Evolutionary conservation across 2,888 invertebrate genomes (phyloP).

Genomic region (Augochlorella aurata): DNA sequence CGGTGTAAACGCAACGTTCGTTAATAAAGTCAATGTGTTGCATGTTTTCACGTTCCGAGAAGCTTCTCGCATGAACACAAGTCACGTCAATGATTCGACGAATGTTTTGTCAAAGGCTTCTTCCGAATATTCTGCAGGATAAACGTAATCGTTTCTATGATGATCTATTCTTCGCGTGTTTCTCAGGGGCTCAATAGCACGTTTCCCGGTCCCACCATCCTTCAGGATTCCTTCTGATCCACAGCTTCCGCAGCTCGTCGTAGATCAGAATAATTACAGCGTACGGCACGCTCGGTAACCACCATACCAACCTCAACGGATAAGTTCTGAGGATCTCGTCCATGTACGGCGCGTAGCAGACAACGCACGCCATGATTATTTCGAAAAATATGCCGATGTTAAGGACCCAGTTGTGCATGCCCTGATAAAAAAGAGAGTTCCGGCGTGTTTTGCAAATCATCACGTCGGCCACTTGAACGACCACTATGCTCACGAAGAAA

Average conservation of each 20-base stretch:
- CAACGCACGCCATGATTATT: slow-evolving; percentile 81
- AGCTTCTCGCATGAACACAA: background rate
- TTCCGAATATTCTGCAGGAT: background rate
- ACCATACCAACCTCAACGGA: slow-evolving; percentile 87
- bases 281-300: slow-evolving; percentile 89
- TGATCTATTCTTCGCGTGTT: background rate
- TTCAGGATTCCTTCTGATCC: slow-evolving; percentile 87
- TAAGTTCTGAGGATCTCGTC: slow-evolving; percentile 85
- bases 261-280: slow-evolving; percentile 88
- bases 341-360: slow-evolving; percentile 83
- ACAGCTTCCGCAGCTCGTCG: slow-evolving; percentile 88
- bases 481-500: slow-evolving; percentile 90
- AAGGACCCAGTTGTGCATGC: slow-evolving; percentile 88
- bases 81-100: background rate
- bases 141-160: background rate
- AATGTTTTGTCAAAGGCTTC: too few relatives aligned
- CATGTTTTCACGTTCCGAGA: background rate
- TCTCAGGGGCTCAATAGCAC: slow-evolving; percentile 85
- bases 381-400: slow-evolving; percentile 86
- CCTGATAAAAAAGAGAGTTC: slow-evolving; percentile 88
- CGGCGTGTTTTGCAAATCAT: slow-evolving; percentile 91
- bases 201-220: slow-evolving; percentile 90
- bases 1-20: background rate
- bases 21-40: background rate
- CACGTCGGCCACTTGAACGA: slow-evolving; percentile 90